Evolutionary conservation across 1,140 invertebrate genomes (phyloP).

Genomic region (Polyergus mexicanus): DNA sequence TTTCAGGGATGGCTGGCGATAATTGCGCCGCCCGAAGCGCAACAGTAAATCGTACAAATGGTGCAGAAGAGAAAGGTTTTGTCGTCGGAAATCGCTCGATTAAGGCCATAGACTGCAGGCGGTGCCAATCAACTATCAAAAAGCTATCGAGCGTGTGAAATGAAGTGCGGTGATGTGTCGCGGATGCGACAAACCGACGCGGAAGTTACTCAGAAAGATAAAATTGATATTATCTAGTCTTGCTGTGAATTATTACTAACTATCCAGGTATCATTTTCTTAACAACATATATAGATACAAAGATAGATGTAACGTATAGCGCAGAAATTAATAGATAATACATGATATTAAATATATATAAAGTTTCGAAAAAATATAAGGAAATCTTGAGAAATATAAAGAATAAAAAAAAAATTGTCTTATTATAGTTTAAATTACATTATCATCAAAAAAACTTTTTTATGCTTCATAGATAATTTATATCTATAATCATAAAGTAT

Average conservation of each 20-base stretch:
- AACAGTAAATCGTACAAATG: slow-evolving; percentile 61
- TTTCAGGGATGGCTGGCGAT: slow-evolving; percentile 48
- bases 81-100: slow-evolving; percentile 58
- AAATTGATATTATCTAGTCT: slow-evolving; percentile 35
- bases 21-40: slow-evolving; percentile 52
- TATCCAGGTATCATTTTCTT: neutral
- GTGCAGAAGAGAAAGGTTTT: slow-evolving; percentile 62
- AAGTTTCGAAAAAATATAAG: neutral
- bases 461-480: neutral
- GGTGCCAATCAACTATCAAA: slow-evolving; percentile 57
- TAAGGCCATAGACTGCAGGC: slow-evolving; percentile 60
- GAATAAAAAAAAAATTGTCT: neutral
- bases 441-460: neutral
- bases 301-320: no score
- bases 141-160: slow-evolving; percentile 61
- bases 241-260: neutral
- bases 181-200: slow-evolving; percentile 42
- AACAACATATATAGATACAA: no score
- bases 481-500: neutral
- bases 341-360: neutral
- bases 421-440: neutral
- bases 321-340: neutral
- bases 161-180: slow-evolving; percentile 45
- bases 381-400: neutral
- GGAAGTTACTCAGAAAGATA: slow-evolving; percentile 34